phyloP scores from a whole-genome alignment of 92 coral and sea anemone genomes.

The Plumapathes pennacea region DNA sequence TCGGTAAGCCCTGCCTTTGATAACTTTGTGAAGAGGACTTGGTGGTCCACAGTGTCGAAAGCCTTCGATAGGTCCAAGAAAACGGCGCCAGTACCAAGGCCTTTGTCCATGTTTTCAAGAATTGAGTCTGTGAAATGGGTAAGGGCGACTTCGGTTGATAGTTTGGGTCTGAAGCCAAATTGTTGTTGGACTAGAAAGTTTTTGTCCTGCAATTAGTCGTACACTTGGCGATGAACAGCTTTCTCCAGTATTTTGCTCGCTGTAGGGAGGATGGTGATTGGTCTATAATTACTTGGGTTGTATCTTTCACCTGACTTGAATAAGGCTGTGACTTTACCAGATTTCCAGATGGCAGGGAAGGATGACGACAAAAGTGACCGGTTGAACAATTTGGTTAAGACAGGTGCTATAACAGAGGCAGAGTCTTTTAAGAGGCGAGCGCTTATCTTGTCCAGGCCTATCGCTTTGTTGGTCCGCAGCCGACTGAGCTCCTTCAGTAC shows the following conservation, averaged over 20 bases:
- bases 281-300: constrained; percentile 4
- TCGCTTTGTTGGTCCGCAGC: constrained; percentile 2
- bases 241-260: constrained; percentile 10
- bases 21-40: too few species aligned
- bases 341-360: constrained; percentile 6
- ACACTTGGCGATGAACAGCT: constrained; percentile 1
- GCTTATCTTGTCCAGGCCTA: constrained; percentile 5
- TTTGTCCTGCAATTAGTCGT: too few species aligned
- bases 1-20: too few species aligned
- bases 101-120: too few species aligned
- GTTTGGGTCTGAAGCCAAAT: too few species aligned
- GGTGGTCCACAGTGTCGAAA: too few species aligned
- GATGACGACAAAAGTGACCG: neutral
- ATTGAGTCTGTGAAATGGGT: too few species aligned
- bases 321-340: neutral
- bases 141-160: too few species aligned
- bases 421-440: constrained; percentile 9
- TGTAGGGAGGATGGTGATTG: constrained; percentile 15
- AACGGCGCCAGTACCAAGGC: too few species aligned
- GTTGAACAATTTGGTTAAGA: neutral
- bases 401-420: constrained; percentile 2
- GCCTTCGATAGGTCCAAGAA: too few species aligned
- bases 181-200: too few species aligned
- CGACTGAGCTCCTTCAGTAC: neutral
- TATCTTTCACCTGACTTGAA: neutral